Conservation (phyloP, 2,888 invertebrate genomes). For the Selenia dentaria region DNA sequence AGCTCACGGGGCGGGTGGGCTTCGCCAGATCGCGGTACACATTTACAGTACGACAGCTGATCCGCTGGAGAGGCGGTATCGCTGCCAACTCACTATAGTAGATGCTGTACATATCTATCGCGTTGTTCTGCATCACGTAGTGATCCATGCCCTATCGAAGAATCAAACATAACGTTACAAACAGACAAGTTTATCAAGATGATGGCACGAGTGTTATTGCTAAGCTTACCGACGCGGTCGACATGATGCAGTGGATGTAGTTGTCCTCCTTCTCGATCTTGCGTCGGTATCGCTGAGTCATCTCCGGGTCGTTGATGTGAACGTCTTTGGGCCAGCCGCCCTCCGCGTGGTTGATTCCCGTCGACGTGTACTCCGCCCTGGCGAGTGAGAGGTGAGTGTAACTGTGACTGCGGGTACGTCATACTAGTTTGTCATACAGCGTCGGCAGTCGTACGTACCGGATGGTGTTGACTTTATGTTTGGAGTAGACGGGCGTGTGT, state of each 20-base stretch:
- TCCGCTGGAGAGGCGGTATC: slow-evolving; percentile 86
- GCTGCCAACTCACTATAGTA: slow-evolving; percentile 91
- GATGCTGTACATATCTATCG: slow-evolving; percentile 95
- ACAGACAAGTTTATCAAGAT: too few species aligned
- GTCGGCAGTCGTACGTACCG: slow-evolving; percentile 44
- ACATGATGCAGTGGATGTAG: slow-evolving; percentile 87
- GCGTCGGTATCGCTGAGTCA: slow-evolving; percentile 89
- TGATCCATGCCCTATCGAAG: slow-evolving; percentile 89
- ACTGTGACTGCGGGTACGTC: too few species aligned
- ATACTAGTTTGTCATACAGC: neutral
- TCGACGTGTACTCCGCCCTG: slow-evolving; percentile 82
- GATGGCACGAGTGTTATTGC: too few species aligned
- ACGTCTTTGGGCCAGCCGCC: slow-evolving; percentile 94
- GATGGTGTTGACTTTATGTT: slow-evolving; percentile 84
- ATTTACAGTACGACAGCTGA: slow-evolving; percentile 90
- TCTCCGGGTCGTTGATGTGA: slow-evolving; percentile 86
- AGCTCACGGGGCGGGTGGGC: slow-evolving; percentile 87
- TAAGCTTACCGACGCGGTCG: slow-evolving; percentile 68
- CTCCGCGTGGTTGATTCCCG: slow-evolving; percentile 89
- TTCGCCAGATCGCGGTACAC: slow-evolving; percentile 89
- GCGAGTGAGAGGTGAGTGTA: neutral
- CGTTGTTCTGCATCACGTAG: slow-evolving; percentile 95
- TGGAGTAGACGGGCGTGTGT: slow-evolving; percentile 63
- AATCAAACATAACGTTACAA: too few species aligned
- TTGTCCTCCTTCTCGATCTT: slow-evolving; percentile 92